These are phyloP conservation scores for Pachypanchax playfairii DNA, from an alignment of 2,113 vertebrate species.

Conservation along the genomic window DNA sequence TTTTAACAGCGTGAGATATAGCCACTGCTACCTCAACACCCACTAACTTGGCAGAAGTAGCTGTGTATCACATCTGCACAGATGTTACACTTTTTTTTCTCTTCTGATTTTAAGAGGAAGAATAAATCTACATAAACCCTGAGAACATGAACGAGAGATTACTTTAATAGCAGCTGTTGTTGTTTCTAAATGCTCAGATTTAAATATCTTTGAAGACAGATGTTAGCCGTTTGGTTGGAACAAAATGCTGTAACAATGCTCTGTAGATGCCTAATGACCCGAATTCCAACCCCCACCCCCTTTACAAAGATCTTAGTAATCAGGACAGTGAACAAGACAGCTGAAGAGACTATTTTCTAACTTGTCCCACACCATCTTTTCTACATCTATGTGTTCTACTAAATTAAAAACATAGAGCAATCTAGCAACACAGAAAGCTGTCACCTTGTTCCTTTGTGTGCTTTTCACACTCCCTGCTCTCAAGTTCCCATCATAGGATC, in stretches of 20 bases:
- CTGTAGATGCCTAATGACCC: slow-evolving; percentile 58
- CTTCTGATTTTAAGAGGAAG: slow-evolving; percentile 4
- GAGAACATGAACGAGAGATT: slow-evolving; percentile 12
- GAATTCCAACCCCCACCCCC: no score
- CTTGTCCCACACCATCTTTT: slow-evolving; percentile 24
- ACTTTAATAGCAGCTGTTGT: slow-evolving; percentile 32
- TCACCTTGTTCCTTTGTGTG: slow-evolving; percentile 50
- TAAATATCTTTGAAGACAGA: slow-evolving; percentile 46
- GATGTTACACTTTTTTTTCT: slow-evolving; percentile 4
- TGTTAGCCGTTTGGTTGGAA: slow-evolving; percentile 54
- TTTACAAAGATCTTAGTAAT: slow-evolving; percentile 33
- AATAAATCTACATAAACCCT: slow-evolving; percentile 13
- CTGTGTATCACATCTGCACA: slow-evolving; percentile 15
- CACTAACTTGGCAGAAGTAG: not conserved
- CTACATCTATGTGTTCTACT: slow-evolving; percentile 41
- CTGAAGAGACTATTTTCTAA: slow-evolving; percentile 40
- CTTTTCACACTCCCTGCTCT: slow-evolving; percentile 56
- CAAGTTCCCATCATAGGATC: slow-evolving; percentile 58
- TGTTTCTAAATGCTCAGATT: slow-evolving; percentile 10
- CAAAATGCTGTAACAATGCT: slow-evolving; percentile 39
- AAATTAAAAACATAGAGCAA: slow-evolving; percentile 54
- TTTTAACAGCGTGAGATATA: slow-evolving; percentile 37
- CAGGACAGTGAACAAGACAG: slow-evolving; percentile 30
- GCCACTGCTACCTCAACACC: slow-evolving; percentile 20
- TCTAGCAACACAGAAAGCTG: slow-evolving; percentile 30